Base-by-base conservation (phyloP, 2,113 vertebrate genomes). In the Crotalus helleri region DNA sequence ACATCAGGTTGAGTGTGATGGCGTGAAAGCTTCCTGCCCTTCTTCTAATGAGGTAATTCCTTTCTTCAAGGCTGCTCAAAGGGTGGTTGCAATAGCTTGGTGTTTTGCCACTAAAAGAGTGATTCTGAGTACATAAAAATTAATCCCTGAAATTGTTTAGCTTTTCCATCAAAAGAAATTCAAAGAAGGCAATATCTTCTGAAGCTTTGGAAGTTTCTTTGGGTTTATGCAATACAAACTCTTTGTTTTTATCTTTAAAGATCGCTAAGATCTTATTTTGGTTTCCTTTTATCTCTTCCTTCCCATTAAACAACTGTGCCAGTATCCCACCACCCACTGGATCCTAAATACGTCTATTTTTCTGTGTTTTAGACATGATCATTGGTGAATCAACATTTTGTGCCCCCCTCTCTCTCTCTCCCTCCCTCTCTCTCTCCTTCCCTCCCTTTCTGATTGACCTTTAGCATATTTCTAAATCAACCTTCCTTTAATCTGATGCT, bases 21-120 rank as follows among this genome's bases (percentile, higher is more conserved):
- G 92, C 6, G 57, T 93, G 81, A 90, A 93, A 86, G 57, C 92
- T 86, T 90, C 49, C 81, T 87, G 81, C 87, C 46, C 4, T 57
- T 85, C 2, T 86, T 87, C 81, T 51, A 44, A 39, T 87, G n/a
- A 86, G 53, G 57, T 44, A 81, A 90, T 93, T 54, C 57, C 39
- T 61, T 88, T 88, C 59, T 88, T 49, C 21, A 59, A n/a, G 69
- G 26, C 11, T 13, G 74, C 74, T 46, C 26, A 49, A 88, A 89
- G 46, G 29, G 17, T n/a, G 24, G 33, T 26, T 74, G 61, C 33
- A 13, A n/a, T 39, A 74, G 19, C 2, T 10, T 44, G 9, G 33
- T 6, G 6, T 44, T 74, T 89, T 57, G 53, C 23, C 61, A 15
- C 54, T 29, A 23, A 61, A 89, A 49, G 33, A 46, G 46, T 46